Percentiles rank a stretch among this genome's conserved stretches.
phyloP scores from a whole-genome alignment of 2,888 invertebrate species.

The Priapulus caudatus region DNA sequence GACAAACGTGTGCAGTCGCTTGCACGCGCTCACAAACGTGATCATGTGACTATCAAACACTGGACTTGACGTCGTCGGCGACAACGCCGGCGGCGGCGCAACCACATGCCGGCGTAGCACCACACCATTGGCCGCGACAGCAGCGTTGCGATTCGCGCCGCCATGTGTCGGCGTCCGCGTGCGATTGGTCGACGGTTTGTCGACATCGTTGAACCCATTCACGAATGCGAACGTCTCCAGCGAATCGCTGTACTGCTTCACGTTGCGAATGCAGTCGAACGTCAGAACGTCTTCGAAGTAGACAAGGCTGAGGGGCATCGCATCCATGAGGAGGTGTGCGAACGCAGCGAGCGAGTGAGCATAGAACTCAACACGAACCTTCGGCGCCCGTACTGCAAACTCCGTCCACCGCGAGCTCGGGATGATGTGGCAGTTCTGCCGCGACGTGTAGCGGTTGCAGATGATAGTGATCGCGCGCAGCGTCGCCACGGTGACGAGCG shows the following conservation, averaged over 20 bases:
- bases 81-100: too few relatives aligned
- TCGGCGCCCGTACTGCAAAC: neutral
- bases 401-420: neutral
- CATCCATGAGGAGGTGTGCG: neutral
- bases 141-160: too few relatives aligned
- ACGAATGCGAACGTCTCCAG: neutral
- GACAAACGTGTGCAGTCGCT: neutral
- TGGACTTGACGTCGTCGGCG: neutral
- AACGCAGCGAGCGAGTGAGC: neutral
- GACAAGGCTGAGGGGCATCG: neutral
- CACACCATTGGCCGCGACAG: neutral
- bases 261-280: neutral
- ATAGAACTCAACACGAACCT: neutral
- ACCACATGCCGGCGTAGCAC: neutral
- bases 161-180: too few relatives aligned
- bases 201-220: neutral
- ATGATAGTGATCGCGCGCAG: neutral
- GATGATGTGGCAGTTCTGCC: conserved; percentile 3
- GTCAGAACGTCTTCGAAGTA: neutral
- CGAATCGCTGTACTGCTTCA: neutral
- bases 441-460: neutral
- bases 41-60: conserved; percentile 3
- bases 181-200: too few relatives aligned
- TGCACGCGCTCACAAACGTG: neutral
- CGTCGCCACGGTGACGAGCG: neutral